Percentiles rank a stretch among this genome's conserved stretches.
Conservation (phyloP, 2,888 invertebrate species). For the Stegana nigrithorax region DNA sequence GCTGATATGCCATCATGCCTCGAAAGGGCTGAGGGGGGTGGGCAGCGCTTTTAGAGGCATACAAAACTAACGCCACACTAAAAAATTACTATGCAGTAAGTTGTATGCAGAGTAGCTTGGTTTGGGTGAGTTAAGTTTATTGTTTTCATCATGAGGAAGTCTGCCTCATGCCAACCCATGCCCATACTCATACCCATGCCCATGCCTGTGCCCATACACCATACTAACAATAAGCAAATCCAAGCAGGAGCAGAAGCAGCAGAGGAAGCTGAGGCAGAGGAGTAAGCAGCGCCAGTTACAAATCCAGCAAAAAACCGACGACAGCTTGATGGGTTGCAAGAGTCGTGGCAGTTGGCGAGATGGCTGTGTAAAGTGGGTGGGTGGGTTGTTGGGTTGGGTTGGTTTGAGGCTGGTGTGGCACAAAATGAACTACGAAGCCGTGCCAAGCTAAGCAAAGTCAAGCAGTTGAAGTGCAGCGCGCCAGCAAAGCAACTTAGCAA, state of each 20-base stretch:
- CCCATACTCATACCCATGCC: no score
- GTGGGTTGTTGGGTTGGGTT: not conserved
- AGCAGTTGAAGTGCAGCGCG: slow-evolving; percentile 2
- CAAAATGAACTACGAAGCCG: not conserved
- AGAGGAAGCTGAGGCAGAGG: no score
- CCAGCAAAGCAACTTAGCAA: no score
- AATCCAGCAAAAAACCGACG: slow-evolving; percentile 11
- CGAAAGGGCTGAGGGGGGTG: no score
- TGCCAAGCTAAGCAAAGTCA: not conserved
- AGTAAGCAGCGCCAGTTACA: not conserved
- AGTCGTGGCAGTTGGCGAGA: not conserved
- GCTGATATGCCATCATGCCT: no score
- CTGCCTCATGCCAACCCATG: not conserved
- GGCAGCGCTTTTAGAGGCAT: no score
- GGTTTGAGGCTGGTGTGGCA: not conserved
- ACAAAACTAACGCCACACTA: no score
- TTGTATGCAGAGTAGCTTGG: not conserved
- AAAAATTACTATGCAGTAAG: no score
- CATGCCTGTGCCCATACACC: no score
- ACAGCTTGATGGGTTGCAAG: no score
- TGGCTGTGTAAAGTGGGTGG: not conserved
- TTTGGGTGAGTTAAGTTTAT: slow-evolving; percentile 23
- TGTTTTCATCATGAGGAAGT: slow-evolving; percentile 30
- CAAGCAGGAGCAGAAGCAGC: no score
- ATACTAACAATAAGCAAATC: no score